Percentiles rank a stretch among this genome's conserved stretches.
Conservation (phyloP, 2,113 vertebrate species). For the Xiphophorus maculatus region DNA sequence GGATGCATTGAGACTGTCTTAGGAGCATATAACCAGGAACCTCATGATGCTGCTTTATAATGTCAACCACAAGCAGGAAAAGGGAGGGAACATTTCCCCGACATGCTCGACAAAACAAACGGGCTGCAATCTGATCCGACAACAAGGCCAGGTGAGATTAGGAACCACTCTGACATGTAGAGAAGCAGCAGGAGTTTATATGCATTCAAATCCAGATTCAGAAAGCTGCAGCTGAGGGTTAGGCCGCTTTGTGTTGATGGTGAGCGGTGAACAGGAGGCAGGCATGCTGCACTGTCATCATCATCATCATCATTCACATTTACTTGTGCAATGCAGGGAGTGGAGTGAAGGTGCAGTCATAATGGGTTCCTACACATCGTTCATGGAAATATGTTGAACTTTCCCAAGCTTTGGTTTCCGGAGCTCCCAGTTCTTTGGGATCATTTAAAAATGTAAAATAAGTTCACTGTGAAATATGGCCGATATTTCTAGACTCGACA, state of each 20-base stretch:
- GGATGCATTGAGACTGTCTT: background rate
- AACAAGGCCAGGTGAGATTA: conserved; percentile 38
- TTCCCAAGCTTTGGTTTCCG: background rate
- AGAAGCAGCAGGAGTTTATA: conserved; percentile 19
- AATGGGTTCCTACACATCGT: background rate
- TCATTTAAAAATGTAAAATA: background rate
- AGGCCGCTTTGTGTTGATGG: background rate
- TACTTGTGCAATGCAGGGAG: conserved; percentile 26
- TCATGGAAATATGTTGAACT: background rate
- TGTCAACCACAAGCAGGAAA: conserved; percentile 18
- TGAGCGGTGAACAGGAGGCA: conserved; percentile 10
- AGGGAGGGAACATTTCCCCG: background rate
- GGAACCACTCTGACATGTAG: conserved; percentile 22
- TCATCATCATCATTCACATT: conserved; percentile 6
- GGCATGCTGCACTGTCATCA: background rate
- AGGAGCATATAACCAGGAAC: background rate
- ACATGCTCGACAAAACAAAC: conserved; percentile 18
- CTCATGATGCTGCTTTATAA: background rate
- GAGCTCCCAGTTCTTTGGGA: background rate
- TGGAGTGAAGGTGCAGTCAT: background rate
- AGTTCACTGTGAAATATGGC: too few relatives aligned
- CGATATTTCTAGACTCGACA: background rate
- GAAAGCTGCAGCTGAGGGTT: conserved; percentile 11
- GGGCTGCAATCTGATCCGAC: conserved; percentile 22
- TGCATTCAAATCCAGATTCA: conserved; percentile 48